Base-by-base conservation (phyloP, 2,888 invertebrate species). In the Phania funesta region DNA sequence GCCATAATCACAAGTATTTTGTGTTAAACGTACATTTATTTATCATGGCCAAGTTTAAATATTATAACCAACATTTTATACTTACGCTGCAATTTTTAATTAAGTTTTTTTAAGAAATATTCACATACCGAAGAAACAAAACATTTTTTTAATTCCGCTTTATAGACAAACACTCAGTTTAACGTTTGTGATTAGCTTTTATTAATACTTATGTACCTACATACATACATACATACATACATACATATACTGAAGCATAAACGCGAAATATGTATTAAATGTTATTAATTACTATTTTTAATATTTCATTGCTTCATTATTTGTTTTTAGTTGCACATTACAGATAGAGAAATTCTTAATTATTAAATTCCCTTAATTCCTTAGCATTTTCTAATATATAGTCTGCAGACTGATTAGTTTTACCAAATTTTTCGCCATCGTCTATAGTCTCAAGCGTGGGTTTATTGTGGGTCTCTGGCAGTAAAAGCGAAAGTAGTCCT, bases 401-500 rank as follows among this genome's bases (percentile, higher is more conserved):
- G 3, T 78, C 60, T 26, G 64, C 8, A 83, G 85, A 1, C 13
- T 62, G n/a, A 58, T 67, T 35, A 58, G 60, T 73, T 86, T 92
- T 92, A 65, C 93, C 93, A 86, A 93, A 93, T 38, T 92, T 92
- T 90, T 96, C 96, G 1, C 96, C 95, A 87, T 96, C 96, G 86
- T 95, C 94, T 82, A 96, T 92, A 0, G 96, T 96, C 86, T 96
- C 96, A 0, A 96, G 94, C 35, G 96, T 92, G 85, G 94, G 94
- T 85, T 93, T 94, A 75, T 95, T 94, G 75, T 94, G 92, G 0
- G 97, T 97, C 90, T 97, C 97, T 0, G 97, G 97, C 67, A 97
- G 90, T 54, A 95, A 89, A 1, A 95, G 88, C 80, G 96, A 95
- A 7, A 96, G 91, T 1, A 93, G 89, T 0, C 96, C 95, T 1